These are phyloP conservation scores for Sphenopsis melanotis DNA, from an alignment of 2,797 vertebrate genomes.

Conservation along the genomic window DNA sequence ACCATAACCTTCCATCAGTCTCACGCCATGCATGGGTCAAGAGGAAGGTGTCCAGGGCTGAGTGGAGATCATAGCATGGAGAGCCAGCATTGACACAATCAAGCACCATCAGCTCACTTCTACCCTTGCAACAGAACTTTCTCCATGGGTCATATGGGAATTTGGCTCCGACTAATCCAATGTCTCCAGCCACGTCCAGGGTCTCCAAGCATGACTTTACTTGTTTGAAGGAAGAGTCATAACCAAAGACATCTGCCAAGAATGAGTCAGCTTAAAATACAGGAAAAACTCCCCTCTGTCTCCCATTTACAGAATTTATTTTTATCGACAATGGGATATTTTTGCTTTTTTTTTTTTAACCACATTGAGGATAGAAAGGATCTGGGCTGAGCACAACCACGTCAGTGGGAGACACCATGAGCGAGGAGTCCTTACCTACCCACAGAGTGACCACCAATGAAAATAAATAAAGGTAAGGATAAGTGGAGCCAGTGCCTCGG, in stretches of 20 bases:
- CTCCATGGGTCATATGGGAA: fast-evolving
- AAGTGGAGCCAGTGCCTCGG: fast-evolving
- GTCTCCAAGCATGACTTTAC: background rate
- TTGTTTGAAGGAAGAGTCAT: background rate
- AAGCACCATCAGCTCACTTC: background rate
- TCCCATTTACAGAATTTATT: background rate
- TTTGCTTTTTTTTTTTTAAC: background rate
- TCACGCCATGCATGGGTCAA: background rate
- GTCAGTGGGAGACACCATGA: background rate
- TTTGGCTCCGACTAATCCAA: background rate
- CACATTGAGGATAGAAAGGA: background rate
- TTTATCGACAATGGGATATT: background rate
- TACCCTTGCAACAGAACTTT: background rate
- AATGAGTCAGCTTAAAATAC: background rate
- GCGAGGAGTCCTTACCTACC: background rate
- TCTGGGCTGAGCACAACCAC: background rate
- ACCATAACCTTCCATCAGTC: background rate
- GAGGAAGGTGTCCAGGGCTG: background rate
- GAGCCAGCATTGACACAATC: background rate
- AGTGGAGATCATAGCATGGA: background rate
- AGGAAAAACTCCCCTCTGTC: background rate
- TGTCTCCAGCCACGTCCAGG: background rate
- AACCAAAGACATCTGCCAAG: background rate
- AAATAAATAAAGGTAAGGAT: background rate
- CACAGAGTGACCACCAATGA: background rate